Percentiles rank a stretch among this genome's conserved stretches.
phyloP scores from a whole-genome alignment of 2,113 vertebrate species.

The Glaucidium brasilianum region DNA sequence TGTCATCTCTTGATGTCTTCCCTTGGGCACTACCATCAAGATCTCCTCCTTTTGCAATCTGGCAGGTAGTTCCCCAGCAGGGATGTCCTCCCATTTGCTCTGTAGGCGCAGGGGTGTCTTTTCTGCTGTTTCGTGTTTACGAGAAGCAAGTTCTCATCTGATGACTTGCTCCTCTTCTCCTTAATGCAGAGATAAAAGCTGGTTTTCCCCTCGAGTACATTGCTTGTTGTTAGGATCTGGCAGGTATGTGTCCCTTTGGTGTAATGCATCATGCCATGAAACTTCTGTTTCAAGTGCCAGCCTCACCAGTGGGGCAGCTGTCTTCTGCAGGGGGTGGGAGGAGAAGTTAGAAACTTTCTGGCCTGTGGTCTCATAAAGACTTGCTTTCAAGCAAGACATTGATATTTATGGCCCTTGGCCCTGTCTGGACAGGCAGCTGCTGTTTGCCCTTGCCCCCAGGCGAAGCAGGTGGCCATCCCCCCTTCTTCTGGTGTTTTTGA shows the following conservation, averaged over 20 bases:
- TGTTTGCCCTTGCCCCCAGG: background rate
- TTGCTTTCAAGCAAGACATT: background rate
- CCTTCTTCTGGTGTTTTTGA: background rate
- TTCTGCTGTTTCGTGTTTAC: background rate
- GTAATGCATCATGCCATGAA: background rate
- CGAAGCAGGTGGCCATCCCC: background rate
- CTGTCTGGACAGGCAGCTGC: background rate
- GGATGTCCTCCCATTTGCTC: background rate
- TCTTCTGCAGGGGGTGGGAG: background rate
- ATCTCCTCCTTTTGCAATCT: background rate
- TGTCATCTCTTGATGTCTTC: conserved; percentile 18
- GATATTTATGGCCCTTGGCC: background rate
- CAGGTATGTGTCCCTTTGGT: background rate
- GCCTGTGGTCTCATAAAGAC: background rate
- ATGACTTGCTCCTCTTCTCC: background rate
- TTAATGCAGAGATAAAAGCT: background rate
- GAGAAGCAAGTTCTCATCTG: background rate
- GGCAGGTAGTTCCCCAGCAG: conserved; percentile 22
- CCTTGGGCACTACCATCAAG: background rate
- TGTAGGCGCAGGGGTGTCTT: background rate
- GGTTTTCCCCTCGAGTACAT: background rate
- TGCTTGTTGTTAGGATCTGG: conserved; percentile 1
- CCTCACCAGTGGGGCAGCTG: background rate
- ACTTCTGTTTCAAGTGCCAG: conserved; percentile 13
- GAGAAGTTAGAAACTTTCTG: background rate